These are phyloP conservation scores for Sussaba pulchella DNA, from an alignment of 2,888 invertebrate genomes.

Conservation along the genomic window DNA sequence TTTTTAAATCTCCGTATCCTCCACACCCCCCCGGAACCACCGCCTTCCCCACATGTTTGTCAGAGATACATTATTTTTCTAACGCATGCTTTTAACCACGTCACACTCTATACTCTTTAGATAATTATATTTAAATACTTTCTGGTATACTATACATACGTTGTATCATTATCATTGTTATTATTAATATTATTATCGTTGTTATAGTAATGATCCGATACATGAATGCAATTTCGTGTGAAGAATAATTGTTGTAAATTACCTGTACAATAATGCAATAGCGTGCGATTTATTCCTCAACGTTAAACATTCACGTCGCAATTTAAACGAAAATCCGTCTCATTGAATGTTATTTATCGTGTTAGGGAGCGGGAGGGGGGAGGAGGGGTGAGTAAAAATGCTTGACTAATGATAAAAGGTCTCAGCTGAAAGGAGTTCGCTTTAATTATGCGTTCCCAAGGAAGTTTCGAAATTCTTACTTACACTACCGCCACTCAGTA, in stretches of 20 bases:
- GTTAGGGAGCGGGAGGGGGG: too few relatives aligned
- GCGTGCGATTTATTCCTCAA: slow-evolving; percentile 25
- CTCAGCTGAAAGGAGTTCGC: too few relatives aligned
- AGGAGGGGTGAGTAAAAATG: background rate
- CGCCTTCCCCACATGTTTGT: slow-evolving; percentile 70
- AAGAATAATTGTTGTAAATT: slow-evolving; percentile 44
- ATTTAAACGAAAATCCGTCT: slow-evolving; percentile 22
- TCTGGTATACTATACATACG: slow-evolving; percentile 30
- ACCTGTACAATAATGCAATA: slow-evolving; percentile 40
- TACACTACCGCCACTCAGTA: too few relatives aligned
- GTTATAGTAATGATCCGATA: slow-evolving; percentile 51
- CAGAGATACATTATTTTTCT: slow-evolving; percentile 80
- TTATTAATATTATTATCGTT: slow-evolving; percentile 42
- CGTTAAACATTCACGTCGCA: slow-evolving; percentile 35
- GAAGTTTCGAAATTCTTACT: too few relatives aligned
- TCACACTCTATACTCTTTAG: slow-evolving; percentile 67
- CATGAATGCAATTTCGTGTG: slow-evolving; percentile 51
- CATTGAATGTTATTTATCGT: slow-evolving; percentile 34
- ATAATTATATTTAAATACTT: slow-evolving; percentile 59
- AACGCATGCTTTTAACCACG: slow-evolving; percentile 79
- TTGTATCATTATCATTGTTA: slow-evolving; percentile 46
- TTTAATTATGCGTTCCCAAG: too few relatives aligned
- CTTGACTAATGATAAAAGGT: slow-evolving; percentile 4
- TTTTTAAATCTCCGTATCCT: slow-evolving; percentile 56
- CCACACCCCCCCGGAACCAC: slow-evolving; percentile 76